These are phyloP conservation scores for Poliocrania exsul DNA, from an alignment of 2,797 vertebrate species.

Conservation along the genomic window DNA sequence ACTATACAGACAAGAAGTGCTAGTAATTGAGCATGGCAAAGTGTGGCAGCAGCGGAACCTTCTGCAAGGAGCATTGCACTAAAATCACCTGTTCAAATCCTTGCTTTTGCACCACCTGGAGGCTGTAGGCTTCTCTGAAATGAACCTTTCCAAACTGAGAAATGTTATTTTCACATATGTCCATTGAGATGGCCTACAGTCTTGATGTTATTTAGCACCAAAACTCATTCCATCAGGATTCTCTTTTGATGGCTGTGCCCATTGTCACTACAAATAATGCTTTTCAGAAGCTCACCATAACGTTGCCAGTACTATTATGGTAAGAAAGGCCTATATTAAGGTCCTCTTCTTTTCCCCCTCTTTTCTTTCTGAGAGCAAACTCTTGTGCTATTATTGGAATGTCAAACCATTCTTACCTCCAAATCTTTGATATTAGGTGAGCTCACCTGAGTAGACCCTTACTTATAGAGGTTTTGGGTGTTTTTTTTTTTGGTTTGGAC, in stretches of 20 bases:
- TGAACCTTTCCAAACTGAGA: not conserved
- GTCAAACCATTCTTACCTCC: not conserved
- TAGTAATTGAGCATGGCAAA: not conserved
- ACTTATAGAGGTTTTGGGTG: not conserved
- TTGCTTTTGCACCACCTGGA: conserved; percentile 23
- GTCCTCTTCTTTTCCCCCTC: not conserved
- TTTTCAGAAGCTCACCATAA: not conserved
- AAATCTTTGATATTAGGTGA: not conserved
- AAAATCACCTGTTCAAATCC: not conserved
- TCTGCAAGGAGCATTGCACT: not conserved
- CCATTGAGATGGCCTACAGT: not conserved
- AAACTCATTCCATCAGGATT: not conserved
- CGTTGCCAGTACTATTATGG: fast-evolving
- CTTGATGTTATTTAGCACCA: not conserved
- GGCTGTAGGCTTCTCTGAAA: not conserved
- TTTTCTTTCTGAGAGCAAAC: not conserved
- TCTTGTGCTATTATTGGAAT: not conserved
- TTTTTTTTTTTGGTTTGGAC: not conserved
- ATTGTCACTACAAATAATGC: not conserved
- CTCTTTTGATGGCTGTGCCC: not conserved
- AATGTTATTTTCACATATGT: not conserved
- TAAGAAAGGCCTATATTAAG: not conserved
- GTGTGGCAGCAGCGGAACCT: not conserved
- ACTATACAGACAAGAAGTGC: not conserved
- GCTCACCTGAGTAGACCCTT: not conserved